Evolutionary conservation across 1,140 invertebrate genomes (phyloP), one percentile per base, ranked within the genome.

Genomic region (Lordiphosa mommai): DNA sequence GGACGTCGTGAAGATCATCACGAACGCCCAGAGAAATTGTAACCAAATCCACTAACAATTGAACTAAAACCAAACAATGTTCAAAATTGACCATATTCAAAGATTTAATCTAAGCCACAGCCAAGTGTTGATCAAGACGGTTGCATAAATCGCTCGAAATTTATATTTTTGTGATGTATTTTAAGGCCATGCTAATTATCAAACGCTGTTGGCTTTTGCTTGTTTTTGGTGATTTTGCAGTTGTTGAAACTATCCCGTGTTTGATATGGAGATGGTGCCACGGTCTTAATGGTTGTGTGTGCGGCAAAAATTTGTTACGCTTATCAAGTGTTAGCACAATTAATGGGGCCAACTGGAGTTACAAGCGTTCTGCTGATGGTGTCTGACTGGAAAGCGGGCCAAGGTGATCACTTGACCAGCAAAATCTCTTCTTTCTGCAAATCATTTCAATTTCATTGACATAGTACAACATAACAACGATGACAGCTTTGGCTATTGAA

Each of bases 171-270:
- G 14, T 10, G 3, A 23, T 33, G 20, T 44, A 36, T 17, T 33
- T 58, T 52, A 32, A 55, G 50, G 34, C 34, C 56, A 34, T 50
- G 46, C 47, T 66, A 70, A 70, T 70, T 70, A 55, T 33, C 32
- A 44, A 43, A 13, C 13, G 16, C 23, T 40, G 13, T 58, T 49
- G 29, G 32, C 59, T 51, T 59, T 4, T 40, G 30, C 23, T 27
- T 27, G 23, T 27, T 27, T 27, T 27, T 6, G 16, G 29, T 38
- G 10, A 20, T 47, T 48, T 48, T 48, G 46, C 37, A 59, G 32
- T 41, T 23, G 29, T 33, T 10, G 27, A 49, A 16, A 55, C 13
- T 32, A 41, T 27, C 16, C 23, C 23, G 23, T 57, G 20, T 33
- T 36, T 17, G 32, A 37, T 27, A n/a, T 50, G 9, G 12, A 8